Conservation (phyloP, 2,113 vertebrate genomes). For the Prochilodus magdalenae region DNA sequence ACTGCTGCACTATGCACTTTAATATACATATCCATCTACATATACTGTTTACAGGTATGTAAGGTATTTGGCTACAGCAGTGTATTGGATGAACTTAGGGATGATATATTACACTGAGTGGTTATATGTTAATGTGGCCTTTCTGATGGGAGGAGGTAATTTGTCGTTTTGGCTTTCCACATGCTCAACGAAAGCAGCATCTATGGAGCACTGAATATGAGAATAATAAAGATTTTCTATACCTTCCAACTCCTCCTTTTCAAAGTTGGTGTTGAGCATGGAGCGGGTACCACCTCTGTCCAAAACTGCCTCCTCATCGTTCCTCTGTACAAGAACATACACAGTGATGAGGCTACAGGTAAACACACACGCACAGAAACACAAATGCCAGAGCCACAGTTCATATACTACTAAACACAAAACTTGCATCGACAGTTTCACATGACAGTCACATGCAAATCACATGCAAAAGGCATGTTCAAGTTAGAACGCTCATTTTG, state of each 20-base stretch:
- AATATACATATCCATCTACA: too few species aligned
- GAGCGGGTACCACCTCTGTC: constrained; percentile 96
- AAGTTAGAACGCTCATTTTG: background rate
- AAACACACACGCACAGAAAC: constrained; percentile 37
- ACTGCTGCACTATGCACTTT: too few species aligned
- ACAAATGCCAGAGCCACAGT: background rate
- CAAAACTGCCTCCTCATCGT: constrained; percentile 96
- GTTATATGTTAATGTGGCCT: background rate
- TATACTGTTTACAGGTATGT: too few species aligned
- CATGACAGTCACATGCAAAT: too few species aligned
- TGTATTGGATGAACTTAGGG: background rate
- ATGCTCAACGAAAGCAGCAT: background rate
- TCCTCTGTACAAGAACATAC: constrained; percentile 80
- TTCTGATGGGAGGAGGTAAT: too few species aligned
- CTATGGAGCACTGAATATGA: background rate
- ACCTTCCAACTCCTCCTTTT: constrained; percentile 99
- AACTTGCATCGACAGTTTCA: background rate
- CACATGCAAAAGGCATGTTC: too few species aligned
- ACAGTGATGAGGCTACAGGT: background rate
- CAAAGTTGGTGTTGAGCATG: constrained; percentile 98
- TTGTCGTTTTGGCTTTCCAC: background rate
- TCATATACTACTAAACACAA: background rate
- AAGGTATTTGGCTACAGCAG: background rate
- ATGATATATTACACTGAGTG: background rate
- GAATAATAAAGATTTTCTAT: too few species aligned